Base-by-base conservation (phyloP, 2,888 invertebrate species). In the Drosophila leonis region DNA sequence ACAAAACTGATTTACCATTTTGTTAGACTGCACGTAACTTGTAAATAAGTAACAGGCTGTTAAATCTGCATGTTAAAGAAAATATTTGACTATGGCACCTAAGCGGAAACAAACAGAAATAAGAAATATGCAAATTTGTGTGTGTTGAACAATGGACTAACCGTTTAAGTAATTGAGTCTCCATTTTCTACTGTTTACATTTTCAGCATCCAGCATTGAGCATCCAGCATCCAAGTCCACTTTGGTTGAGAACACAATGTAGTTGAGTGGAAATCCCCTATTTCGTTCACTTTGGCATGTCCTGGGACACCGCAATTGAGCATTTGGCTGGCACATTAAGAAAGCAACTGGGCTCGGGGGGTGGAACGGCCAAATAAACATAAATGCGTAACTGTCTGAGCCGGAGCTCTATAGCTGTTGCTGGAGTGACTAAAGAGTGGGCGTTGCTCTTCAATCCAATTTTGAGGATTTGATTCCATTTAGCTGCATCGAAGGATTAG, bases 131-230 rank as follows among this genome's bases (percentile, higher is more conserved):
- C 91, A 92, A 93, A 93, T 92, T 91, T 83, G 75, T 83, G 81
- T 90, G 83, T 88, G 85, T 83, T 80, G 84, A 88, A 92, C 92
- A 92, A 92, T 91, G 90, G 90, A 81, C 87, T 85, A 90, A 91
- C 91, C 91, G 91, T 92, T 93, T 92, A 93, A 93, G 93, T 93
- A 93, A 93, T 93, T 92, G 93, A 91, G 92, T 92, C 90, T 92
- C 90, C 88, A 92, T 92, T 92, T 92, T 91, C 88, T 85, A 87
- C 91, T 92, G 87, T 90, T 91, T 92, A 90, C 84, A 86, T 76
- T 86, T 74, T 69, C 73, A 76, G 72, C 81, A 78, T 55, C 72
- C 69, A 76, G 39, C 39, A n/a, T 6, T 15, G n/a, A n/a, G 39
- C 57, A 72, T 15, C 9, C 76, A 73, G 72, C 81, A 24, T 35